A percentile compares a stretch with the other conserved stretches of the same genome.
Evolutionary conservation across 2,113 vertebrate genomes (phyloP).

Genomic region (Ophiodon elongatus): DNA sequence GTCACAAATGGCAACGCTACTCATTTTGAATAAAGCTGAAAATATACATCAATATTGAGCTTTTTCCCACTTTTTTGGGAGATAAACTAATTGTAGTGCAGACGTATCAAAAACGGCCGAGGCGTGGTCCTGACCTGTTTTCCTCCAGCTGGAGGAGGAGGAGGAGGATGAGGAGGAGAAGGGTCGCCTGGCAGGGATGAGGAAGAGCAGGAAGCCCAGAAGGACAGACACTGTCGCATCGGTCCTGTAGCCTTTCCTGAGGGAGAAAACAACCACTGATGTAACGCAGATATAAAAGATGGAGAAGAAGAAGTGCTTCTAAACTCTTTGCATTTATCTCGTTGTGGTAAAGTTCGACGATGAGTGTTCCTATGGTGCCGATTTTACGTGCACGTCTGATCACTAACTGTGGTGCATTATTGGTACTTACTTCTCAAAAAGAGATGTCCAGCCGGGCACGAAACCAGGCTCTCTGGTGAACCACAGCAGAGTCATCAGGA

Average conservation of each 20-base stretch:
- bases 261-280: not conserved
- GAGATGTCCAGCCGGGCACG: conserved; percentile 97
- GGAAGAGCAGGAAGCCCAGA: conserved; percentile 97
- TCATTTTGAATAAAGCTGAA: too few relatives aligned
- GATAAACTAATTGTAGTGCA: not conserved
- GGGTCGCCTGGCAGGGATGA: conserved; percentile 92
- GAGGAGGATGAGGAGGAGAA: conserved; percentile 86
- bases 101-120: not conserved
- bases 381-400: not conserved
- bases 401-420: conserved; percentile 11
- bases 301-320: not conserved
- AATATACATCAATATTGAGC: not conserved
- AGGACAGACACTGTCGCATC: conserved; percentile 97
- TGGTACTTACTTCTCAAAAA: conserved; percentile 92
- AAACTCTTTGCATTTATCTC: not conserved
- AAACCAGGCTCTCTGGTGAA: conserved; percentile 98
- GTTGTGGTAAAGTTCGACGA: not conserved
- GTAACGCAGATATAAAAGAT: not conserved
- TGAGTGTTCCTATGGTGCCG: not conserved
- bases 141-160: conserved; percentile 81
- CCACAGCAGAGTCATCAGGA: conserved; percentile 97
- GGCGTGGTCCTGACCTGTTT: conserved; percentile 78
- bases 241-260: conserved; percentile 95
- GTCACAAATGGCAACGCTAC: too few relatives aligned
- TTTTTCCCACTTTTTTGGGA: not conserved